Conservation (phyloP, 2,113 vertebrate species). For the Ellobius talpinus region DNA sequence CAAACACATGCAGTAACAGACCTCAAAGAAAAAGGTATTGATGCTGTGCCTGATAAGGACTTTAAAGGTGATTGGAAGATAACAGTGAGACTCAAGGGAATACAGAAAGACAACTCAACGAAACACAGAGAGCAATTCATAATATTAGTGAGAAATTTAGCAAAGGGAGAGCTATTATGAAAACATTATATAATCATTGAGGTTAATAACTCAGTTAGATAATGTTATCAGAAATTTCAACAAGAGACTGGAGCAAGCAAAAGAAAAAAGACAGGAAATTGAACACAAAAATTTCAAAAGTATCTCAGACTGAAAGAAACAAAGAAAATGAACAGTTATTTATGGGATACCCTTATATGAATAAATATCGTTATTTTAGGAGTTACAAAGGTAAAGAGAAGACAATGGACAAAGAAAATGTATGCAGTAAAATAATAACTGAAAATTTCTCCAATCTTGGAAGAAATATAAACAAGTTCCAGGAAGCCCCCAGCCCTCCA, state of each 20-base stretch:
- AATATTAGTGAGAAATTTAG: not conserved
- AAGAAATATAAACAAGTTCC: not conserved
- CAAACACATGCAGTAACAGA: not conserved
- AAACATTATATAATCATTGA: not conserved
- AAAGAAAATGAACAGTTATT: not conserved
- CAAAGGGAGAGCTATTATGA: not conserved
- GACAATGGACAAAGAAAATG: not conserved
- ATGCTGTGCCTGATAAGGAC: not conserved
- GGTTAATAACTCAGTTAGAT: not conserved
- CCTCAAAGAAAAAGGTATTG: not conserved
- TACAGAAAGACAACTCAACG: not conserved
- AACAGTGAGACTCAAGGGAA: not conserved
- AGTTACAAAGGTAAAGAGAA: not conserved
- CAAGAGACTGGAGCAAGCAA: not conserved
- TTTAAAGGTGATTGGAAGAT: not conserved
- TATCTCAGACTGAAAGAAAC: not conserved
- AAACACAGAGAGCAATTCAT: not conserved
- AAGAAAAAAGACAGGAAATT: not conserved
- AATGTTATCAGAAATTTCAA: not conserved
- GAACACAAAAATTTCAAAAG: not conserved
- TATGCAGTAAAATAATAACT: not conserved
- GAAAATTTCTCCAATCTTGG: not conserved
- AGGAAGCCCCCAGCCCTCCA: not conserved
- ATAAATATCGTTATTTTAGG: not conserved
- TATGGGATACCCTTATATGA: not conserved